Base-by-base conservation (phyloP, 2,888 invertebrate genomes). In the Heteropelma amictum region DNA sequence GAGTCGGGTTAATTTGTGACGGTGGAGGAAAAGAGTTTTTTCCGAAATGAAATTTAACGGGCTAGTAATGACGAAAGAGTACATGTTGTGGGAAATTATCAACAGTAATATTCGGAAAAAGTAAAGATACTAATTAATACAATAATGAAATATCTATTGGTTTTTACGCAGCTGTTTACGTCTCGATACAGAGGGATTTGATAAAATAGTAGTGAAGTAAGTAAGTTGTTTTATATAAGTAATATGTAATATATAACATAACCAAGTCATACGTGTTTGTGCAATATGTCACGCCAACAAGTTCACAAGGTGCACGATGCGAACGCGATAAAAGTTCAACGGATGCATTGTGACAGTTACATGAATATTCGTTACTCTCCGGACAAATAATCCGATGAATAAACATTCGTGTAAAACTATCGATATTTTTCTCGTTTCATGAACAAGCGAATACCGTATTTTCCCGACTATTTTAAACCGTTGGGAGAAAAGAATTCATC, bases 211-310 rank as follows among this genome's bases (percentile, higher is more conserved):
- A 67, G 14, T 58, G 53, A 64, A 49, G 28, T 65, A 74, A 45
- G 12, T 38, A 26, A 61, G 21, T 49, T 30, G 47, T 12, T 35
- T 28, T 45, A 23, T 65, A 33, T 26, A 64, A 56, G 23, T 56
- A 49, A 28, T 53, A 61, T 53, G 47, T 68, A 56, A 56, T 65
- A 69, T 56, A 64, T 67, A 64, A 68, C 53, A 75, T 78, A 72
- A 75, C 79, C 78, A 83, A 82, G 80, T 79, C 79, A 85, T 84
- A 82, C 72, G 79, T 82, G 79, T 81, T 77, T 82, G 84, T 83
- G 85, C 83, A 83, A 79, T 72, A 67, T 79, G 67, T 83, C 82
- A 84, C 86, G 80, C 82, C 82, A 84, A 85, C 83, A 82, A 84
- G 74, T 79, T 81, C 82, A 82, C 81, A 79, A 63, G 78, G 84